Evolutionary conservation across 2,113 vertebrate species (phyloP), one percentile per base, ranked within the genome.

Genomic region (Tichodroma muraria): DNA sequence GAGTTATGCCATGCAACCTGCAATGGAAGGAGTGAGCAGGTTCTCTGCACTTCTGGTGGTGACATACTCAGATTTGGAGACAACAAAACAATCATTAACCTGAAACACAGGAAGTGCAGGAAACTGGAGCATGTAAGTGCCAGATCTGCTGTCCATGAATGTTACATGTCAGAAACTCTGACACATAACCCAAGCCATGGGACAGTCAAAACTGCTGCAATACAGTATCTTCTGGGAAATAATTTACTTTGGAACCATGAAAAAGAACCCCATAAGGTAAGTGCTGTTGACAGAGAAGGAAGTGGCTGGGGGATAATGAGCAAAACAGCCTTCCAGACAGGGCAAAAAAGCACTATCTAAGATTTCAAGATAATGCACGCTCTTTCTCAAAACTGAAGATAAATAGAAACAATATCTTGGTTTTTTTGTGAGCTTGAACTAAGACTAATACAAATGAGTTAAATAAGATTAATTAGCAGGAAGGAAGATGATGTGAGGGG

Each of bases 11-110:
- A 80, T 25, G 13, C n/a, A 69, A 17, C 10, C 18, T 80, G 31
- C 5, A 73, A n/a, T 10, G 25, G 79, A 40, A 78, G 22, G 11
- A 61, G 4, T 0, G 0, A 78, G 37, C 40, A 89, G 23, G 9
- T 10, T 47, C 35, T 68, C 38, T 71, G 42, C n/a, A 52, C 35
- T 82, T 59, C 38, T 45, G 13, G 12, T 23, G 18, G 24, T 38
- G 45, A 50, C 15, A 42, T 11, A 66, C 1, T 10, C 27, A 33
- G 57, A 69, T 33, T 6, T 65, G 54, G 22, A 61, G 59, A 40
- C n/a, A 73, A 4, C 37, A 68, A 82, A 76, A 52, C 44, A 45
- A 45, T 37, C 52, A 70, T 9, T 37, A 73, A 8, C 13, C 61
- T 27, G 33, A 57, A 89, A 73, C 60, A 85, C 24, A 63, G 35